Base-by-base conservation (phyloP, 2,888 invertebrate genomes). In the Sminthurinus aureus region DNA sequence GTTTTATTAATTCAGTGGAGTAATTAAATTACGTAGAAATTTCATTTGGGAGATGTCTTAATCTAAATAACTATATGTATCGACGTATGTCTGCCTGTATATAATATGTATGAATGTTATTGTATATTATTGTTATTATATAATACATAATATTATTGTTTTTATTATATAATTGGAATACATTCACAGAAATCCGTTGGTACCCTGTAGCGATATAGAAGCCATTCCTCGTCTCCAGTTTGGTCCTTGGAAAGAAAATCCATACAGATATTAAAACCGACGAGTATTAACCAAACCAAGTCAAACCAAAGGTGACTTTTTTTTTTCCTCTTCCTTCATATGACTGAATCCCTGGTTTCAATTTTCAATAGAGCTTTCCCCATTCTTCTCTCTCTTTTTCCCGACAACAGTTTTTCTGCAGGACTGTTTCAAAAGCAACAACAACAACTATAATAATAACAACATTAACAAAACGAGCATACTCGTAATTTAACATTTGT, bases 181-280 rank as follows among this genome's bases (percentile, higher is more conserved):
- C n/a, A 22, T 78, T 80, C 82, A 9, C 74, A 89, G 89, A 67
- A 89, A 89, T 82, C 89, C 88, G 0, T 51, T 87, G 66, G 85
- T 88, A 20, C 79, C 82, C 50, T 89, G 89, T 74, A 83, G 85
- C n/a, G 87, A 88, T 79, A 74, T 81, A 24, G 84, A 86, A 22
- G 76, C 83, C 58, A 84, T 89, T 74, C 88, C 89, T n/a, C 74
- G 88, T 71, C 81, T 88, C 18, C 85, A 85, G 74, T 88, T 87
- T 85, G 84, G 85, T 51, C 83, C 87, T 12, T 88, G 87, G 87
- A 86, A 85, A 64, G 79, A 78, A 4, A 80, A 20, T 52, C 69
- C 20, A 15, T 69, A 79, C 22, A 18, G 26, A 77, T 20, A 24
- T 51, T 71, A 26, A 71, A 58, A 58, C 18, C 0, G 18, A 58